Evolutionary conservation across 2,113 vertebrate genomes (phyloP), one percentile per base, ranked within the genome.

Genomic region (Cryptoleucopteryx plumbea): DNA sequence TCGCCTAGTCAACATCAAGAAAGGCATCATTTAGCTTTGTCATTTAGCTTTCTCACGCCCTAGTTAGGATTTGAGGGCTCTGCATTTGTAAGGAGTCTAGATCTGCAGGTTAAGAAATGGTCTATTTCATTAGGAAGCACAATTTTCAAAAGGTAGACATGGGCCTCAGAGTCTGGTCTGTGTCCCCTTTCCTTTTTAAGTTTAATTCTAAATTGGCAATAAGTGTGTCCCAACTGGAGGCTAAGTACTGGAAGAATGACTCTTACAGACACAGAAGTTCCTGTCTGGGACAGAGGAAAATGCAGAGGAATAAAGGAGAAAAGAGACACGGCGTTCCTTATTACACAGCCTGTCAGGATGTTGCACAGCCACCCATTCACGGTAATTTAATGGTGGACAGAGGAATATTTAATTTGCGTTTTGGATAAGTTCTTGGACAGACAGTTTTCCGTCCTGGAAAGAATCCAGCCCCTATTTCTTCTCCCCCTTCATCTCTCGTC

Each of bases 401-500:
- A 67, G 20, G 45, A 82, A 55, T 90, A 94, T 79, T 85, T 53
- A 66, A 93, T 93, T 68, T 75, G 75, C 13, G 21, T 75, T 93
- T 91, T 42, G 66, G 84, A 75, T 36, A 68, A 93, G 61, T 85
- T 96, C 79, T 92, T 55, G 81, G 89, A 92, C 84, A 93, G 96
- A 70, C 77, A 45, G 16, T 82, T 96, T 95, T 96, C 78, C 14
- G 1, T 55, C 67, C 91, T 93, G 95, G 93, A 91, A 58, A 58
- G 40, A 58, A 72, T 77, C 93, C 83, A 93, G 75, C 67, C 50
- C 13, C 75, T 58, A 31, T 91, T 96, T 78, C 88, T 91, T 95
- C 74, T 65, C 42, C 55, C 73, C 45, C 68, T 77, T 47, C 63
- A 74, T n/a, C 93, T 45, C 91, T 85, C 22, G 0, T 23, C 26